Conservation (phyloP, 1,140 invertebrate genomes). For the Bombus turneri region DNA sequence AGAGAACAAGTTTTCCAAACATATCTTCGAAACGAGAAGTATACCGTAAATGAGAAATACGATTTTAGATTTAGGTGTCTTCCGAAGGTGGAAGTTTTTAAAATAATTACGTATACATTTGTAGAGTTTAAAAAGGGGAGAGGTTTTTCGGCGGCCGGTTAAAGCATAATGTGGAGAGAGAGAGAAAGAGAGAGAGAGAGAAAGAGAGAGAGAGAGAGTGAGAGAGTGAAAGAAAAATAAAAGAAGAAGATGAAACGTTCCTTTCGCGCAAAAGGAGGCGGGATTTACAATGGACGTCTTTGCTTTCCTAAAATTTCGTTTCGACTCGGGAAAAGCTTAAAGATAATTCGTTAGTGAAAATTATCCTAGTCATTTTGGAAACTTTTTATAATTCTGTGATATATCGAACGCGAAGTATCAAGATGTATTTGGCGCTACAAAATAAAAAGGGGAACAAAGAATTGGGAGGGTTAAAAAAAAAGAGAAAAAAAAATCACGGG, state of each 20-base stretch:
- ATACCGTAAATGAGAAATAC: slow-evolving; percentile 79
- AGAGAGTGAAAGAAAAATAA: neutral
- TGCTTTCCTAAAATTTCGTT: slow-evolving; percentile 56
- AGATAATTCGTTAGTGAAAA: slow-evolving; percentile 73
- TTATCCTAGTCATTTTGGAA: slow-evolving; percentile 81
- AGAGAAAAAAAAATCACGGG: slow-evolving; percentile 25
- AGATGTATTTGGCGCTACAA: slow-evolving; percentile 37
- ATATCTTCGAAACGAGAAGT: slow-evolving; percentile 78
- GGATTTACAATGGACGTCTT: neutral
- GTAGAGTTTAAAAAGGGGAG: slow-evolving; percentile 50
- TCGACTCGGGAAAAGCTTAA: slow-evolving; percentile 42
- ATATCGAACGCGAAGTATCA: slow-evolving; percentile 60
- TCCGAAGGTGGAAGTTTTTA: slow-evolving; percentile 62
- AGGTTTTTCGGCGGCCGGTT: slow-evolving; percentile 45
- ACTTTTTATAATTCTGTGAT: slow-evolving; percentile 80
- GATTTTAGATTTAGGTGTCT: slow-evolving; percentile 77
- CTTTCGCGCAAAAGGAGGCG: slow-evolving; percentile 6
- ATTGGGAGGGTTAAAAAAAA: slow-evolving; percentile 52
- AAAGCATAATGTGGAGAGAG: slow-evolving; percentile 71
- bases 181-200: neutral
- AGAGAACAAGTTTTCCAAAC: slow-evolving; percentile 63
- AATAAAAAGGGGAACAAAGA: neutral
- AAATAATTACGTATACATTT: slow-evolving; percentile 65
- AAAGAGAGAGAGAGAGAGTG: no score
- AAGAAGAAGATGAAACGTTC: neutral